Evolutionary conservation across 2,797 vertebrate genomes (phyloP), one percentile per base, ranked within the genome.

Genomic region (Danio kyathit): DNA sequence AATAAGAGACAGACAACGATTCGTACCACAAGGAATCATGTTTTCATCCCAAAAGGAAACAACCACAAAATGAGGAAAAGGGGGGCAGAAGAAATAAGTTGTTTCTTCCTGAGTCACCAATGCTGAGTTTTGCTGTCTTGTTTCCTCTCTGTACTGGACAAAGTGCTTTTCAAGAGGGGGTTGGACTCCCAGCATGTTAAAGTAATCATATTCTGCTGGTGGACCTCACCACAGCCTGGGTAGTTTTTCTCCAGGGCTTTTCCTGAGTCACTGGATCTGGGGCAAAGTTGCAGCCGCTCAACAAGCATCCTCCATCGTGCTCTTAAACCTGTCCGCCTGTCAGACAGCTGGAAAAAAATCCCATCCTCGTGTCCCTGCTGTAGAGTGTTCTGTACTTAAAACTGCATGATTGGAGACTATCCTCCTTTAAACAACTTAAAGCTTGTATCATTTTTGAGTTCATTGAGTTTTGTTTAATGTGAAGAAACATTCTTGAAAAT

Each of bases 181-280:
- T 54, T 82, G 66, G 70, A 84, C 78, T 83, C 81, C 19, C 67
- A 75, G 76, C 74, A 83, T 87, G 86, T 84, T 84, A 87, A 87
- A 87, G 83, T 60, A 83, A 87, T 87, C 85, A 87, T 14, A 59
- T 63, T 83, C 63, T 54, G 19, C 49, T 49, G 40, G 61, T 77
- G 79, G 67, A 85, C 79, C 73, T 78, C 61, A 71, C 74, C 79
- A 65, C 79, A 75, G 69, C 83, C 69, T 82, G 38, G 65, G 72
- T 49, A 72, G 76, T 56, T 82, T n/a, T 66, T 82, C 75, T 83
- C 76, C 78, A 63, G 60, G 56, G 70, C 64, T 86, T 73, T 52
- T 80, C 72, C 81, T 74, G 74, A 84, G 76, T 80, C 69, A 74
- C 79, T 80, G 52, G 51, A 86, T 82, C 69, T 74, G 54, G 21